These are phyloP conservation scores for Alcedo atthis DNA, from an alignment of 2,797 vertebrate species.

Conservation along the genomic window DNA sequence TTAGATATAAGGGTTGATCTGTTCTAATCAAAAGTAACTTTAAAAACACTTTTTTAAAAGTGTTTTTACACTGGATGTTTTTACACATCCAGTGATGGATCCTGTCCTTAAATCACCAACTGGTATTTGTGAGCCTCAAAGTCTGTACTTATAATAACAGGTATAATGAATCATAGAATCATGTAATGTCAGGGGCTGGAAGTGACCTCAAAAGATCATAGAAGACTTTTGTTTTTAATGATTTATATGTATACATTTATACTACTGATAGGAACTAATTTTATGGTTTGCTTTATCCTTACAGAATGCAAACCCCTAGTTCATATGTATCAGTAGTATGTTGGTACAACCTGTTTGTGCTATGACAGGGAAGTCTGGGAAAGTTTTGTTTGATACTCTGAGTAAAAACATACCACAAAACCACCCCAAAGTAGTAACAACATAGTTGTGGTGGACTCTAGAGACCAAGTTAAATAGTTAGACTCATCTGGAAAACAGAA, in stretches of 20 bases:
- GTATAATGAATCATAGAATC: not conserved
- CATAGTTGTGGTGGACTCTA: not conserved
- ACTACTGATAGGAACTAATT: not conserved
- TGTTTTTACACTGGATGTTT: no score
- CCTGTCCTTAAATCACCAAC: not conserved
- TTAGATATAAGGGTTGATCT: not conserved
- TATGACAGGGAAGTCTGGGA: not conserved
- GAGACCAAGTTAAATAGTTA: not conserved
- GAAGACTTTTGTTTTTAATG: no score
- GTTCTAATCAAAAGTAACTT: not conserved
- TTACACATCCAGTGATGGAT: no score
- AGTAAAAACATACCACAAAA: not conserved
- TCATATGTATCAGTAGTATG: not conserved
- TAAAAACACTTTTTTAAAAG: not conserved
- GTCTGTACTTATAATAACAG: not conserved
- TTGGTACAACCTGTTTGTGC: not conserved
- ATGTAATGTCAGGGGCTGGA: no score
- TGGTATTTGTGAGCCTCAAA: not conserved
- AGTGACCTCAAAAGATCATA: no score
- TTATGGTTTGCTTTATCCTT: not conserved
- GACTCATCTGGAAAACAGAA: not conserved
- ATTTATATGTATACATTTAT: not conserved
- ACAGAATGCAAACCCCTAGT: not conserved
- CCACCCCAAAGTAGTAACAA: not conserved
- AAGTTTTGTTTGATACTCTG: not conserved